Conservation (phyloP, 2,113 vertebrate species). For the Pyxicephalus adspersus region DNA sequence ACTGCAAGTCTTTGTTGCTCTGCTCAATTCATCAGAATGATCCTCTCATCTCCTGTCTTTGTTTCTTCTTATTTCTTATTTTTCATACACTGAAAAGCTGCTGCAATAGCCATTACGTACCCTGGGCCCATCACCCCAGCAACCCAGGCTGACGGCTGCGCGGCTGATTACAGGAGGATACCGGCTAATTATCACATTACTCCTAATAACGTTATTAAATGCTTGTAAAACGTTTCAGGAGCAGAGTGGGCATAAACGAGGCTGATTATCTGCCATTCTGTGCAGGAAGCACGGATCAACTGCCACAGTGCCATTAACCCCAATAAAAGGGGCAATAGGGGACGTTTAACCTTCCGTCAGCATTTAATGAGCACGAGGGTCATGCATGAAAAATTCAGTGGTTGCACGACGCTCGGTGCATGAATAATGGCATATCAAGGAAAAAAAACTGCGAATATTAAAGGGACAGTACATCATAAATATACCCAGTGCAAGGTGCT, state of each 20-base stretch:
- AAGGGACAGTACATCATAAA: no score
- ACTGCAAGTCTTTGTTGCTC: no score
- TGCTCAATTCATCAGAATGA: no score
- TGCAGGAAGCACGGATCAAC: conserved; percentile 18
- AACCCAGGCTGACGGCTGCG: conserved; percentile 24
- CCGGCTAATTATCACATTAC: conserved; percentile 19
- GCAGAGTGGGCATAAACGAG: not conserved
- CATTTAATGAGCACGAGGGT: not conserved
- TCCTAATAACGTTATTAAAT: conserved; percentile 13
- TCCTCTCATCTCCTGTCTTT: not conserved
- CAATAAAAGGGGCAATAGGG: not conserved
- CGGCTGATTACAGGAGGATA: conserved; percentile 20
- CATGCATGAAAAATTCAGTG: not conserved
- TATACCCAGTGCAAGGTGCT: no score
- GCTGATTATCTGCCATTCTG: not conserved
- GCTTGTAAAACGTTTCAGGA: conserved; percentile 14
- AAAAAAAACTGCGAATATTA: no score
- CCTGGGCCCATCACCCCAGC: not conserved
- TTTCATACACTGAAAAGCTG: not conserved
- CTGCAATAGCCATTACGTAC: conserved; percentile 6
- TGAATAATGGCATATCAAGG: no score
- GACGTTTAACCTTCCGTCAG: not conserved
- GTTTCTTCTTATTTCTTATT: no score
- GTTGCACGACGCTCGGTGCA: no score
- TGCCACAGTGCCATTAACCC: not conserved